These are phyloP conservation scores for Tiliacea aurago DNA, from an alignment of 2,888 invertebrate species.

Conservation along the genomic window DNA sequence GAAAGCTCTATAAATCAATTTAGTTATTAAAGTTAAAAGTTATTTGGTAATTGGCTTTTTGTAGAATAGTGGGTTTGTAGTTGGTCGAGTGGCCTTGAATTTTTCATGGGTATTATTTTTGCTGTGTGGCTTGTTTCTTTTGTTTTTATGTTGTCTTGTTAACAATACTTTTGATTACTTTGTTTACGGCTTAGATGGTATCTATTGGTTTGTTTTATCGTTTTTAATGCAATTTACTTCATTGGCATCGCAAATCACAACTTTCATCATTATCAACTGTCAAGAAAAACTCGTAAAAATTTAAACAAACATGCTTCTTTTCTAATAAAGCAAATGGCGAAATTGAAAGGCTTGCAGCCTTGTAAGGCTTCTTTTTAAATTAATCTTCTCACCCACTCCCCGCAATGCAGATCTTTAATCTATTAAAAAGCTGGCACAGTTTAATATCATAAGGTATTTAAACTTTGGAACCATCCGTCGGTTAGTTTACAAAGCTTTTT, in stretches of 20 bases:
- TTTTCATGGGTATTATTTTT: conserved; percentile 3
- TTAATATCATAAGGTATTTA: conserved; percentile 20
- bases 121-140: not conserved
- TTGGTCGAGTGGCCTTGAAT: conserved; percentile 29
- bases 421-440: conserved; percentile 18
- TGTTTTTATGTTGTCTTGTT: not conserved
- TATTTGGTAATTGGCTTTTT: conserved; percentile 52
- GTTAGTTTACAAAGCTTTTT: conserved; percentile 17
- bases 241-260: not conserved
- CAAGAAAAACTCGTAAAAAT: too few relatives aligned
- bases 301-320: not conserved
- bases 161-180: not conserved
- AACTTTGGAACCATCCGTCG: not conserved
- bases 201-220: not conserved
- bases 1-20: conserved; percentile 58
- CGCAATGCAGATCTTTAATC: conserved; percentile 27
- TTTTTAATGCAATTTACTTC: conserved; percentile 2
- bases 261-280: not conserved
- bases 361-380: not conserved
- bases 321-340: not conserved
- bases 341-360: not conserved
- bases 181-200: not conserved
- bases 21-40: conserved; percentile 48
- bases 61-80: conserved; percentile 40
- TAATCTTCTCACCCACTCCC: not conserved